phyloP scores from a whole-genome alignment of 2,113 vertebrate genomes.

The Channa argus region DNA sequence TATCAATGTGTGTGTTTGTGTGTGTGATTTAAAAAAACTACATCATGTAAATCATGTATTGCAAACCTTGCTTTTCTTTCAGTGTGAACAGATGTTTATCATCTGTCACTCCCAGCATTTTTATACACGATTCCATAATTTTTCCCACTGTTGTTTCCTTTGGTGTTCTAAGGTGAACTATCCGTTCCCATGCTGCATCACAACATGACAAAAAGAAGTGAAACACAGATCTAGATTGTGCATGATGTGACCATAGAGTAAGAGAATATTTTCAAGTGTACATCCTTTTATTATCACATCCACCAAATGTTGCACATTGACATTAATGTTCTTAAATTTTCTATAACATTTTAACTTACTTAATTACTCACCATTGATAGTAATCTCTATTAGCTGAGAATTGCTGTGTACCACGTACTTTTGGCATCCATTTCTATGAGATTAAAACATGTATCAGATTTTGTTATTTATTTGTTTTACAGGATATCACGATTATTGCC shows the following conservation, averaged over 20 bases:
- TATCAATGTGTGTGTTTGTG: neutral
- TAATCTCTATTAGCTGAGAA: conserved; percentile 78
- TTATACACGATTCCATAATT: conserved; percentile 70
- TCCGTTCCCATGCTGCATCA: conserved; percentile 75
- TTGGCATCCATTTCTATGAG: conserved; percentile 63
- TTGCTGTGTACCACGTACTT: conserved; percentile 58
- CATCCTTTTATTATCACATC: neutral
- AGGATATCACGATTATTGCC: no score
- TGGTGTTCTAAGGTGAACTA: conserved; percentile 76
- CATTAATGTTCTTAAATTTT: neutral
- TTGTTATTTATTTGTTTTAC: neutral
- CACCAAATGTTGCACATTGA: neutral
- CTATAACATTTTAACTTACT: neutral
- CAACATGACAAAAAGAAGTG: conserved; percentile 21
- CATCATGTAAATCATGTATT: neutral
- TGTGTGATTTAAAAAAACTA: neutral
- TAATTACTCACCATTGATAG: conserved; percentile 75
- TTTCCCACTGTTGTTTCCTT: conserved; percentile 73
- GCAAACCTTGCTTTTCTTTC: conserved; percentile 69
- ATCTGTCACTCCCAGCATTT: conserved; percentile 76
- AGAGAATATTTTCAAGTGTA: neutral
- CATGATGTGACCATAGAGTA: neutral
- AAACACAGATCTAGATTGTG: no score
- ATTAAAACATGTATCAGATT: neutral
- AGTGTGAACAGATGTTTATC: conserved; percentile 72